A percentile compares a stretch with the other conserved stretches of the same genome.
Conservation (phyloP, 2,888 invertebrate genomes). For the Alloscopus bannaensis region DNA sequence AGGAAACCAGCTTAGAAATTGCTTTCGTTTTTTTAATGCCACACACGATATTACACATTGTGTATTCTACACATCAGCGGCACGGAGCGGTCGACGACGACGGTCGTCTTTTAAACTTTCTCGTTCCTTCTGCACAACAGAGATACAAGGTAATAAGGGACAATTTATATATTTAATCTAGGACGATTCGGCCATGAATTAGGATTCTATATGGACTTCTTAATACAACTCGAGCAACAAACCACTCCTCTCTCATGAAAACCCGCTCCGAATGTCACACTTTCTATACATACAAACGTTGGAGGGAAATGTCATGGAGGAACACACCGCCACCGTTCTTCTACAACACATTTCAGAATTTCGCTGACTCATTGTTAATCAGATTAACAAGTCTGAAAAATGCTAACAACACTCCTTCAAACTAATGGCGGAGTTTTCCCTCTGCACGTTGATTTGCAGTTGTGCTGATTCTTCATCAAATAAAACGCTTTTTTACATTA, state of each 20-base stretch:
- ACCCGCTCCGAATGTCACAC: no score
- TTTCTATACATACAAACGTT: conserved; percentile 1
- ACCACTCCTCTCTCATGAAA: conserved; percentile 8
- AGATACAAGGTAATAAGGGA: neutral
- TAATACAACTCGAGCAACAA: neutral
- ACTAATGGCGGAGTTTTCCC: no score
- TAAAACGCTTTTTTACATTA: conserved; percentile 14
- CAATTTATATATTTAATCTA: conserved; percentile 23
- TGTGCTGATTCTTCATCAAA: conserved; percentile 40
- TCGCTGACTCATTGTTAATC: conserved; percentile 50
- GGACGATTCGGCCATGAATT: conserved; percentile 24
- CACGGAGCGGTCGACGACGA: no score
- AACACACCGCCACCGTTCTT: neutral
- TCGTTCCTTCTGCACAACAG: conserved; percentile 4
- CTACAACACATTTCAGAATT: conserved; percentile 17
- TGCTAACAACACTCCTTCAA: no score
- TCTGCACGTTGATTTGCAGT: neutral
- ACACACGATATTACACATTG: neutral
- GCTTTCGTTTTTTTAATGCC: conserved; percentile 10
- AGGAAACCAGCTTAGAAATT: neutral
- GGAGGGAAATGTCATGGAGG: conserved; percentile 1
- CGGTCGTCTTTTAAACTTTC: no score
- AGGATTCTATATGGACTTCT: conserved; percentile 16
- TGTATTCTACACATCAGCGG: neutral
- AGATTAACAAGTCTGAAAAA: conserved; percentile 35